Evolutionary conservation across 1,140 invertebrate genomes (phyloP).

Genomic region (Lepidostoma basale): DNA sequence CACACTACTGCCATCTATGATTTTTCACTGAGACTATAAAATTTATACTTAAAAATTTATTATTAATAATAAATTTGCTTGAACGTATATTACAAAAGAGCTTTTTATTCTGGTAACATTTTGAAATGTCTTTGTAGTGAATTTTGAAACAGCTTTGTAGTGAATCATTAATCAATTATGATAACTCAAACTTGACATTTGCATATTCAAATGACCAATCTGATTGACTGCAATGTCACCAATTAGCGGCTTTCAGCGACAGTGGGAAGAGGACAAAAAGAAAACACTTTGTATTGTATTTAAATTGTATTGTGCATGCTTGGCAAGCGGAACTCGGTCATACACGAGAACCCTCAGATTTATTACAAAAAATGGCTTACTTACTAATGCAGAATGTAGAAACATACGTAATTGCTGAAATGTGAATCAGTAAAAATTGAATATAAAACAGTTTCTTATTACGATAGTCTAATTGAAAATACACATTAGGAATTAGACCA

Average conservation of each 20-base stretch:
- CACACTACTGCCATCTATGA: too few relatives aligned
- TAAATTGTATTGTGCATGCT: constrained; percentile 41
- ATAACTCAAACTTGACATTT: too few relatives aligned
- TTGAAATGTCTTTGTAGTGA: too few relatives aligned
- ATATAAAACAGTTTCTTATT: constrained; percentile 6
- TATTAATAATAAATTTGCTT: too few relatives aligned
- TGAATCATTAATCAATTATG: too few relatives aligned
- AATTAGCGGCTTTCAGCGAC: not conserved
- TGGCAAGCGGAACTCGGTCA: constrained; percentile 24
- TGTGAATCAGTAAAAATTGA: constrained; percentile 7
- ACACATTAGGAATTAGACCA: constrained; percentile 5
- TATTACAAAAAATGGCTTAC: not conserved
- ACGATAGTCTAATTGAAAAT: not conserved
- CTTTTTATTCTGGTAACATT: too few relatives aligned
- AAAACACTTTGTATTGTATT: constrained; percentile 23
- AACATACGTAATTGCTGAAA: not conserved
- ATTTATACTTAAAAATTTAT: too few relatives aligned
- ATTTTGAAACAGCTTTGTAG: too few relatives aligned
- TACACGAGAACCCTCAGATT: constrained; percentile 13
- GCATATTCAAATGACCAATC: too few relatives aligned
- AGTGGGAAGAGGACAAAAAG: not conserved
- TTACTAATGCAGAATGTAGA: not conserved
- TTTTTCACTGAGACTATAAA: too few relatives aligned
- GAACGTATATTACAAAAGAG: too few relatives aligned
- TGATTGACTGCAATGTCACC: too few relatives aligned